A percentile compares a stretch with the other conserved stretches of the same genome.
These are phyloP conservation scores for Dascyllus trimaculatus DNA, from an alignment of 2,113 vertebrate species.

Conservation along the genomic window DNA sequence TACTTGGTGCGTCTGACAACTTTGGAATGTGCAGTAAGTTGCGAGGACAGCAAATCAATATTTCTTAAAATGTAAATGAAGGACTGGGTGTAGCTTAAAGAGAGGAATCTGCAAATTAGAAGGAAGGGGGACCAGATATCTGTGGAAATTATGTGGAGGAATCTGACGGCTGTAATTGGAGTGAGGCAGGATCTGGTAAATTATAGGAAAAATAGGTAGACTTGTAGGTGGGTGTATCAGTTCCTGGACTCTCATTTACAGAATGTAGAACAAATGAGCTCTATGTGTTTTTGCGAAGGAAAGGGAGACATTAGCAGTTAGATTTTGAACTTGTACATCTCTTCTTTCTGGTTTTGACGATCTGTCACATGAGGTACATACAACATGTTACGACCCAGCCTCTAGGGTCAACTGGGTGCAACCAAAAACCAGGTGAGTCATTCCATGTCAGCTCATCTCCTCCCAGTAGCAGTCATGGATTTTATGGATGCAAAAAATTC, in stretches of 20 bases:
- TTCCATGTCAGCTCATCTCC: too few species aligned
- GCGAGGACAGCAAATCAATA: constrained; percentile 6
- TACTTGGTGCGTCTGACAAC: not conserved
- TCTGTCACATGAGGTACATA: too few species aligned
- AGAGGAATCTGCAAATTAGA: not conserved
- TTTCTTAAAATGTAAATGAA: constrained; percentile 22
- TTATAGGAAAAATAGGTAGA: not conserved
- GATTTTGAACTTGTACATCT: not conserved
- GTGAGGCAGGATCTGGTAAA: not conserved
- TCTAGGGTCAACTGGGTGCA: too few species aligned
- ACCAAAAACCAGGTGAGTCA: too few species aligned
- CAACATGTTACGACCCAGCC: too few species aligned
- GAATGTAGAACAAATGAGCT: constrained; percentile 3
- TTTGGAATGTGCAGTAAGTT: not conserved
- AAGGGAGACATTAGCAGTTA: too few species aligned
- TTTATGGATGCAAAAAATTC: too few species aligned
- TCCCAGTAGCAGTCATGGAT: too few species aligned
- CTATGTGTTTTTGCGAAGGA: not conserved
- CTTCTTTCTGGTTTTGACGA: too few species aligned
- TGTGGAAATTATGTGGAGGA: not conserved
- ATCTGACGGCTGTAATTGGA: not conserved
- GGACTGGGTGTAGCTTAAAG: not conserved
- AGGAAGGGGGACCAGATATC: not conserved
- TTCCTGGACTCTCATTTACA: not conserved
- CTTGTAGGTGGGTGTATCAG: too few species aligned